Evolutionary conservation across 2,888 invertebrate genomes (phyloP).

Genomic region (Oligia fasciuncula): DNA sequence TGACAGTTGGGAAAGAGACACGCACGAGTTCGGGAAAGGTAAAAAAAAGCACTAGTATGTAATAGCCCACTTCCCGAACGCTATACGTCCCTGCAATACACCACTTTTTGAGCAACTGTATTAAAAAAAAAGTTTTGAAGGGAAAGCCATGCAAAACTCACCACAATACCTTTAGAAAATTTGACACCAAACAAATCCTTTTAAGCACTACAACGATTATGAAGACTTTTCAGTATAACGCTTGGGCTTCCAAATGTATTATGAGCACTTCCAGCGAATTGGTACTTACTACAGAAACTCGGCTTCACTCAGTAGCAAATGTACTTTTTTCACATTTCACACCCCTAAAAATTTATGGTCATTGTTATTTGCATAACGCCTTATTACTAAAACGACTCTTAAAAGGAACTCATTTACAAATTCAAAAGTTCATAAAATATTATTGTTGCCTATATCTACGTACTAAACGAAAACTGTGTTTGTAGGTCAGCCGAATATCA

Average conservation of each 20-base stretch:
- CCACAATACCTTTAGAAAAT: neutral
- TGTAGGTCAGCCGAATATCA: conserved; percentile 87
- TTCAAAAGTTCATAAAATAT: conserved; percentile 65
- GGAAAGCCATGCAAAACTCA: neutral
- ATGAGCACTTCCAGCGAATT: conserved; percentile 46
- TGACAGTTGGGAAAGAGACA: no score
- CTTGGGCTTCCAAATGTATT: conserved; percentile 39
- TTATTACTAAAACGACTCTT: conserved; percentile 63
- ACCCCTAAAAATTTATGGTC: conserved; percentile 62
- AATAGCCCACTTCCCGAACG: no score
- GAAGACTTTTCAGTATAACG: conserved; percentile 3
- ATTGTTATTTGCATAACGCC: conserved; percentile 65
- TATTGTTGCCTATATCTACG: conserved; percentile 57
- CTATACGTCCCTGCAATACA: no score
- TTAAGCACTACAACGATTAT: conserved; percentile 11
- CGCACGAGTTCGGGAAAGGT: no score
- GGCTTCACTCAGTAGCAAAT: conserved; percentile 48
- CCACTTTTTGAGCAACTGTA: no score
- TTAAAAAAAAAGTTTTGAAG: neutral
- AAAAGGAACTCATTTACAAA: conserved; percentile 65
- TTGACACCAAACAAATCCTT: neutral
- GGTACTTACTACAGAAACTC: conserved; percentile 38
- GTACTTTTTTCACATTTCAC: conserved; percentile 62
- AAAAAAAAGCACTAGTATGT: no score
- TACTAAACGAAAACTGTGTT: conserved; percentile 80